A percentile compares a stretch with the other conserved stretches of the same genome.
These are phyloP conservation scores for Uria lomvia DNA, from an alignment of 2,113 vertebrate species.

Conservation along the genomic window DNA sequence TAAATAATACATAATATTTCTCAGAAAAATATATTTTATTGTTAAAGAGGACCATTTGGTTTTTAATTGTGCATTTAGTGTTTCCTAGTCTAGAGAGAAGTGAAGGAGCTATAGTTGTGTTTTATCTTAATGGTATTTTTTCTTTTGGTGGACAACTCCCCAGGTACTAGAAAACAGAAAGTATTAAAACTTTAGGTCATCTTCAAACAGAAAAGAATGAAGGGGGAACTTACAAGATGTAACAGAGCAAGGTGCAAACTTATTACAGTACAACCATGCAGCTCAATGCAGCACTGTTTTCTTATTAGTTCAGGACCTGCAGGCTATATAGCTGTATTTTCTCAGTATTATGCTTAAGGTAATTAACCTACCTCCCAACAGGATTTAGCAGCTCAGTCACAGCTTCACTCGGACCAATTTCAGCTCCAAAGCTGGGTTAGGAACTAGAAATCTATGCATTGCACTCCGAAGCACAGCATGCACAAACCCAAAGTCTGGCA, in stretches of 20 bases:
- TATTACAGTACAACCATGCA: neutral
- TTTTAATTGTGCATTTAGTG: neutral
- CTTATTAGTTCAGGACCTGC: neutral
- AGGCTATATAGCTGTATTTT: neutral
- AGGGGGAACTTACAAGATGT: neutral
- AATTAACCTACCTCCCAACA: neutral
- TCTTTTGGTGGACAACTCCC: neutral
- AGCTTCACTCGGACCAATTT: neutral
- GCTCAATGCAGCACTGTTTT: neutral
- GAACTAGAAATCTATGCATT: neutral
- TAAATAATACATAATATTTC: neutral
- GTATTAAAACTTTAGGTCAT: neutral
- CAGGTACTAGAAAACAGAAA: neutral
- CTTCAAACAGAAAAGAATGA: neutral
- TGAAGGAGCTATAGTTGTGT: neutral
- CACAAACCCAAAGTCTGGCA: neutral
- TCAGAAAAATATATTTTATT: neutral
- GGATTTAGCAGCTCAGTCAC: neutral
- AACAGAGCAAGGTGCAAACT: neutral
- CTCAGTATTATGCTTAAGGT: neutral
- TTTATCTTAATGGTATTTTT: neutral
- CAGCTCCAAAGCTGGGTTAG: neutral
- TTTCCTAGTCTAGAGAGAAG: neutral
- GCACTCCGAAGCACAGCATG: neutral
- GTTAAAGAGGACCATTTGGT: neutral